phyloP scores from a whole-genome alignment of 2,797 vertebrate genomes.

The Tiaroga cobitis region DNA sequence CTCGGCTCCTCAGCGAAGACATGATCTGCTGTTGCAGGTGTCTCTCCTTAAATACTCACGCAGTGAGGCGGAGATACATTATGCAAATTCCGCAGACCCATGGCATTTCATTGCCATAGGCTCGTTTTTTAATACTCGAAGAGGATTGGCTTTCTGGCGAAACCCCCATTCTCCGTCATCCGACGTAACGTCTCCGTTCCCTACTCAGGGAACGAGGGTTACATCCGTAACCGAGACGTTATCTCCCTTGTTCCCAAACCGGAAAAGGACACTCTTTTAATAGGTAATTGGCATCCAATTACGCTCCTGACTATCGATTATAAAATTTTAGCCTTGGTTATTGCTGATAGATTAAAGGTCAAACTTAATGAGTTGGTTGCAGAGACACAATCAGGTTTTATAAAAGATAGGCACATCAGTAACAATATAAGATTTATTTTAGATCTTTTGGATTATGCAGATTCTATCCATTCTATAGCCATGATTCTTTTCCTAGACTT shows the following conservation, averaged over 20 bases:
- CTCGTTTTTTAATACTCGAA: too few species aligned
- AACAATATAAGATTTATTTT: not conserved
- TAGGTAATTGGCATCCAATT: not conserved
- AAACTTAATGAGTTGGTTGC: not conserved
- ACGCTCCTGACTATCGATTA: not conserved
- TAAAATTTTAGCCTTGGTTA: not conserved
- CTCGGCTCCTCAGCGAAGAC: too few species aligned
- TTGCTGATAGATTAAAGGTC: not conserved
- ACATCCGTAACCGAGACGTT: too few species aligned
- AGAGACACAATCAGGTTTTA: not conserved
- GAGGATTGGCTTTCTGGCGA: too few species aligned
- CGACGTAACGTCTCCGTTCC: too few species aligned
- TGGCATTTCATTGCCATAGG: too few species aligned
- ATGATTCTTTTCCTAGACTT: not conserved
- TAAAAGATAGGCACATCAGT: not conserved
- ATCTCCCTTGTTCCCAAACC: slow-evolving; percentile 28
- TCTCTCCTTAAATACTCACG: too few species aligned
- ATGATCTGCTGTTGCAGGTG: too few species aligned
- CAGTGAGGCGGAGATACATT: too few species aligned
- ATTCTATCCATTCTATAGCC: not conserved
- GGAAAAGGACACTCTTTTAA: slow-evolving; percentile 16
- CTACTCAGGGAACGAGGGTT: too few species aligned
- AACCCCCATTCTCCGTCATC: too few species aligned
- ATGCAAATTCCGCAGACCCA: too few species aligned
- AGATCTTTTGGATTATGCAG: not conserved